These are phyloP conservation scores for Bombus waltoni DNA, from an alignment of 1,140 invertebrate species.

Conservation along the genomic window DNA sequence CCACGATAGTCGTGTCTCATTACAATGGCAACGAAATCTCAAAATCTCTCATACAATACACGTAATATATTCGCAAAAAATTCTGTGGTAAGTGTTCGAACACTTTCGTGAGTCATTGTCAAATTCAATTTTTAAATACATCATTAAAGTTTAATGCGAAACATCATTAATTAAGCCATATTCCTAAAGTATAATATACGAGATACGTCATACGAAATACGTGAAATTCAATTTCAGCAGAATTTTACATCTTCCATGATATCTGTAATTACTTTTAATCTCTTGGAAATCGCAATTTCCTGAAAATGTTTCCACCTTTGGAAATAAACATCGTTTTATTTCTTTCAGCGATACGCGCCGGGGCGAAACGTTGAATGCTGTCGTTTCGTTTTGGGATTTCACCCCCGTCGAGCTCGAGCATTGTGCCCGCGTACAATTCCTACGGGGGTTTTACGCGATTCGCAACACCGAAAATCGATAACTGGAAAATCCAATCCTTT, in stretches of 20 bases:
- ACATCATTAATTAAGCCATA: no score
- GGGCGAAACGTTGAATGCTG: neutral
- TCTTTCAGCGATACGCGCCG: neutral
- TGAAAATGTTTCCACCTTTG: neutral
- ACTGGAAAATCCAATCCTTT: slow-evolving; percentile 25
- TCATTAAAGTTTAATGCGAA: neutral
- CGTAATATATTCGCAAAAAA: no score
- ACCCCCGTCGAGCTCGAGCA: neutral
- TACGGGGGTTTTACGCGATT: neutral
- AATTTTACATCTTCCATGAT: neutral
- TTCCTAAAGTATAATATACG: neutral
- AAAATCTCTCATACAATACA: no score
- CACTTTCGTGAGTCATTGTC: no score
- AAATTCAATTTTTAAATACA: no score
- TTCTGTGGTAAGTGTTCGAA: no score
- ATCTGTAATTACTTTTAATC: neutral
- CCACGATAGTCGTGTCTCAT: no score
- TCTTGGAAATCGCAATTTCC: neutral
- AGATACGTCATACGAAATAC: neutral
- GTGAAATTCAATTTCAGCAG: neutral
- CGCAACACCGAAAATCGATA: slow-evolving; percentile 1
- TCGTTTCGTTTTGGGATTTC: slow-evolving; percentile 1
- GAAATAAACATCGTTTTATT: neutral
- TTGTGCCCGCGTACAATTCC: neutral
- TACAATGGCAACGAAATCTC: no score